Evolutionary conservation across 2,888 invertebrate species (phyloP), one percentile per base, ranked within the genome.

Genomic region (Noctua fimbriata): DNA sequence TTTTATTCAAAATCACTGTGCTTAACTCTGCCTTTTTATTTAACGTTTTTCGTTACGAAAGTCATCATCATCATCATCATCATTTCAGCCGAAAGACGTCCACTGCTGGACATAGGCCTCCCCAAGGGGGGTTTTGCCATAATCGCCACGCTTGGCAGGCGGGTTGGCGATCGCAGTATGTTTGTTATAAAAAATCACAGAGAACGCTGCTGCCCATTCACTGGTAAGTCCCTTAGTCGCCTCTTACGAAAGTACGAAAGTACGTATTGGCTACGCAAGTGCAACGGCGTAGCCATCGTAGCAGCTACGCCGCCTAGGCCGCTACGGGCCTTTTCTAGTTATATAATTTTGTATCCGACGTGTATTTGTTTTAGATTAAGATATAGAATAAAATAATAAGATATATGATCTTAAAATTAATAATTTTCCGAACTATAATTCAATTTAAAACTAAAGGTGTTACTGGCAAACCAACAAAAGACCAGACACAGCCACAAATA

Each of bases 401-500:
- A 32, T 24, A 0, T n/a, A n/a, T n/a, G n/a, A n/a, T n/a, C n/a
- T 7, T 66, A 14, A 41, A 66, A 41, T 41, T 2, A n/a, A 2
- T 7, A 14, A 67, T 44, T 67, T 67, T 3, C 7, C 0, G 9
- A n/a, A 16, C 41, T 67, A n/a, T 55, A 44, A 58, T 49, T 72
- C 18, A 32, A 73, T 65, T 75, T 18, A 18, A 75, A 78, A 70
- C 21, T 49, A 52, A 60, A 74, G 55, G 44, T 44, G 44, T 67
- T 41, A 21, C 24, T n/a, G 69, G 12, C 18, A 58, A 73, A 67
- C 72, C 69, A 58, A 76, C 36, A 76, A 78, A 80, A 63, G 77
- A 72, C 47, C n/a, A 58, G 16, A 58, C 14, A 32, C 5, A 69
- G 74, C 84, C 81, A 81, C 82, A 84, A 82, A 86, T 82, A 72